Conservation (phyloP, 2,797 vertebrate species). For the Leptodactylus fallax region DNA sequence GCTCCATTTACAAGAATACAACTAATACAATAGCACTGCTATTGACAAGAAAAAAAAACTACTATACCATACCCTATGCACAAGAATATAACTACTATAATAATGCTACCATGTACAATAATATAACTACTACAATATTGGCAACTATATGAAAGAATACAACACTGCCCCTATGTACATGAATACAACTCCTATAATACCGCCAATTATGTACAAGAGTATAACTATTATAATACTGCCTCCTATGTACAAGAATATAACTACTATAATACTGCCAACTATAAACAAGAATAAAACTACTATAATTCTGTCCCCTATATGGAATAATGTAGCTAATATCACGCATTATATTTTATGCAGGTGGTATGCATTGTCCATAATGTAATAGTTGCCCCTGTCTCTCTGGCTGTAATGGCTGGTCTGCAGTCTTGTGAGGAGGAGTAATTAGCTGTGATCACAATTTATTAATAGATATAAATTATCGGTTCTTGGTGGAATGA, state of each 20-base stretch:
- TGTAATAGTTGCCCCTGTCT: too few species aligned
- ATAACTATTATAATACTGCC: conserved; percentile 2
- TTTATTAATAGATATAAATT: conserved; percentile 79
- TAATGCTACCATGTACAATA: neutral
- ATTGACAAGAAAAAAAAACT: too few species aligned
- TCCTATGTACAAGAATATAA: neutral
- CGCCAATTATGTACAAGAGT: neutral
- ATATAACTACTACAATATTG: conserved; percentile 2
- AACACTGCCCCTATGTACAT: neutral
- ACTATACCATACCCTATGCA: too few species aligned
- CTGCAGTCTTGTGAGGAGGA: conserved; percentile 59
- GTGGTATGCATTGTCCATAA: too few species aligned
- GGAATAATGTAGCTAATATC: too few species aligned
- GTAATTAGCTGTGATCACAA: conserved; percentile 73
- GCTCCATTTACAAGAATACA: neutral
- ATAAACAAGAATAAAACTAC: neutral
- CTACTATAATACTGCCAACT: neutral
- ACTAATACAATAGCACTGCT: neutral
- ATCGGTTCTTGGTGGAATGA: conserved; percentile 65
- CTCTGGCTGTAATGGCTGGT: neutral
- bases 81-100: neutral
- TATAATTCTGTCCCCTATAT: neutral
- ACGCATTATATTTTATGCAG: too few species aligned
- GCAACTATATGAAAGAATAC: too few species aligned
- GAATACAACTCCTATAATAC: neutral